Evolutionary conservation across 1,140 invertebrate species (phyloP), one percentile per base, ranked within the genome.

Genomic region (Chymomyza costata): DNA sequence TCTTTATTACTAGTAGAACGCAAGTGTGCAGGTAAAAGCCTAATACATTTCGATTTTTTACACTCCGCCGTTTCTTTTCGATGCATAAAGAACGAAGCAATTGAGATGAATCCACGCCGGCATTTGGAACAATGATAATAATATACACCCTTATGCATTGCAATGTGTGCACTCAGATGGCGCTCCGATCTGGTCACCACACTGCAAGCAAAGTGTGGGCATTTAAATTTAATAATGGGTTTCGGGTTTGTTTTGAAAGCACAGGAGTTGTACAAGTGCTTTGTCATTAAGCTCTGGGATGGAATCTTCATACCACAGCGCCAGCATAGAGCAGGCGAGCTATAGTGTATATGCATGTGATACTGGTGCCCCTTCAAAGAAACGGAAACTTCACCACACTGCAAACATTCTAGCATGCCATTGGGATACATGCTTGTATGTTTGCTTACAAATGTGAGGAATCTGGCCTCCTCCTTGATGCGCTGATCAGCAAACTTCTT

Each of bases 371-470:
- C 38, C 5, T 35, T 6, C 14, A 52, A 13, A 0, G 43, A 31
- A 2, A 30, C 44, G 0, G 56, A 37, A 2, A 83, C 52, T 17
- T 83, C 67, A 3, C 81, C 81, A 25, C 81, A 83, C 0, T 52
- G 0, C 16, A 45, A 16, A 25, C 81, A 81, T 35, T 81, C 74
- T 8, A 61, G 15, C 62, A 73, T 83, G 0, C 63, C 57, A 16
- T 83, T 81, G 10, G 53, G 57, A 17, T 59, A 65, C 28, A 58
- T 43, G 11, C 21, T 50, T 0, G 71, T 80, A 11, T 62, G 48
- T 3, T 66, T 47, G 18, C 46, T 52, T 0, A 78, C 61, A 19
- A 39, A 82, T 5, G 6, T 25, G 0, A 51, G 19, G 10, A 81
- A 81, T 7, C 13, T 3, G 6, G 21, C 11, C 6, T 46, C 31